Evolutionary conservation across 2,113 vertebrate genomes (phyloP).

Genomic region (Ochotona princeps): DNA sequence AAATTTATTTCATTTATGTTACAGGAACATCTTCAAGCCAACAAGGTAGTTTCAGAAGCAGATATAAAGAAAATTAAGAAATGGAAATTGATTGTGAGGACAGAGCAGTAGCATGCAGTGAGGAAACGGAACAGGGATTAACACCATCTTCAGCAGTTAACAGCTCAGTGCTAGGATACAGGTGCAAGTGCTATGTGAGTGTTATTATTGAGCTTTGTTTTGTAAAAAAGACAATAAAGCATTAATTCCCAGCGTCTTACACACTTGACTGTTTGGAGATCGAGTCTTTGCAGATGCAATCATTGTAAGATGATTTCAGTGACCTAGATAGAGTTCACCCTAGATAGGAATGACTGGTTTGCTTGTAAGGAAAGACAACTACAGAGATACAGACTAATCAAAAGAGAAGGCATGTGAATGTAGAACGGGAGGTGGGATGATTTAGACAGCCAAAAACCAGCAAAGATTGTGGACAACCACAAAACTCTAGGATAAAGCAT

Average conservation of each 20-base stretch:
- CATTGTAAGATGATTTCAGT: neutral
- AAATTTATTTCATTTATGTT: neutral
- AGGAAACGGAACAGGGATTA: neutral
- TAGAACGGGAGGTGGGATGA: neutral
- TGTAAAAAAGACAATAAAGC: neutral
- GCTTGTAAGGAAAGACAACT: neutral
- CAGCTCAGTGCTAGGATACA: neutral
- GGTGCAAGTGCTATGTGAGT: neutral
- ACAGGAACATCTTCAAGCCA: neutral
- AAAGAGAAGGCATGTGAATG: neutral
- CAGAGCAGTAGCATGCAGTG: neutral
- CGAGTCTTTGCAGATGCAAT: neutral
- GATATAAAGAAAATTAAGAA: neutral
- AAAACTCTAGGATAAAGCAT: neutral
- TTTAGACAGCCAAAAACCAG: neutral
- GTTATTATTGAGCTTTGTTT: neutral
- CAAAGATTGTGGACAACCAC: neutral
- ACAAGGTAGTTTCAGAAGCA: neutral
- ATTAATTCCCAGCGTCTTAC: neutral
- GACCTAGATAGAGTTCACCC: accelerated
- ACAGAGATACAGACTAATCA: neutral
- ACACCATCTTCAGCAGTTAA: neutral
- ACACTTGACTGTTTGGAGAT: neutral
- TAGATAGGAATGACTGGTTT: neutral
- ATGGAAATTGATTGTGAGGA: neutral